Evolutionary conservation across 2,113 vertebrate genomes (phyloP).

Genomic region (Carassius carassius): DNA sequence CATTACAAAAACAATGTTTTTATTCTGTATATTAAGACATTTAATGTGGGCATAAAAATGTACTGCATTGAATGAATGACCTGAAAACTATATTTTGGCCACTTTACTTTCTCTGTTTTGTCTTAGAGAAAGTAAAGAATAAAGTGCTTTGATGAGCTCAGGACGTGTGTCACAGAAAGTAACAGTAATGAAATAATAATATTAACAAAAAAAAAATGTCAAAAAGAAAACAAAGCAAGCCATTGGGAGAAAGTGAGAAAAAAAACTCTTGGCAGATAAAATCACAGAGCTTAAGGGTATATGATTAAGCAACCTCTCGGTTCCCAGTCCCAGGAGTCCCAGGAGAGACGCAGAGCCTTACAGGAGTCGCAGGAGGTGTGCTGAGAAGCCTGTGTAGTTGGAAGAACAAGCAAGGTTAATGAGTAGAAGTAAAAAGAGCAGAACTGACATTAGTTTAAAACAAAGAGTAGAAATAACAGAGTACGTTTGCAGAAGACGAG

Average conservation of each 20-base stretch:
- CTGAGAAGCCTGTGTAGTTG: conserved; percentile 73
- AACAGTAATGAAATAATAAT: conserved; percentile 10
- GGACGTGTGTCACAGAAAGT: neutral
- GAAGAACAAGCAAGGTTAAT: conserved; percentile 81
- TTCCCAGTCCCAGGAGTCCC: too few species aligned
- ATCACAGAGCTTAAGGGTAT: conserved; percentile 55
- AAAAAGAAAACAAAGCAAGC: conserved; percentile 29
- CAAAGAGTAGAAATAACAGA: conserved; percentile 56
- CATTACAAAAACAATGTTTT: neutral
- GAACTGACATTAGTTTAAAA: conserved; percentile 70
- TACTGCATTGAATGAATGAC: neutral
- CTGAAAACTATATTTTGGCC: neutral
- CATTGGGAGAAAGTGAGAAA: conserved; percentile 13
- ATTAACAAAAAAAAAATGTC: conserved; percentile 1
- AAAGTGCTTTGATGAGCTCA: conserved; percentile 1
- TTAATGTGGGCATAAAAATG: neutral
- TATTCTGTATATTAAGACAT: neutral
- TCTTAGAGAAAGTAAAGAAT: neutral
- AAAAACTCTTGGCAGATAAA: conserved; percentile 44
- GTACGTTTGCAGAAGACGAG: conserved; percentile 51
- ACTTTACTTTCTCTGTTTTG: neutral
- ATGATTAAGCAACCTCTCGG: conserved; percentile 61
- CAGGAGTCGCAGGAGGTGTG: conserved; percentile 62
- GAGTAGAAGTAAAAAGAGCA: conserved; percentile 75
- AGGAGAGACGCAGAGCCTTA: conserved; percentile 63